Percentiles rank a stretch among this genome's conserved stretches.
Evolutionary conservation across 64 coral and sea anemone species (phyloP).

Genomic region (Montipora cactus): DNA sequence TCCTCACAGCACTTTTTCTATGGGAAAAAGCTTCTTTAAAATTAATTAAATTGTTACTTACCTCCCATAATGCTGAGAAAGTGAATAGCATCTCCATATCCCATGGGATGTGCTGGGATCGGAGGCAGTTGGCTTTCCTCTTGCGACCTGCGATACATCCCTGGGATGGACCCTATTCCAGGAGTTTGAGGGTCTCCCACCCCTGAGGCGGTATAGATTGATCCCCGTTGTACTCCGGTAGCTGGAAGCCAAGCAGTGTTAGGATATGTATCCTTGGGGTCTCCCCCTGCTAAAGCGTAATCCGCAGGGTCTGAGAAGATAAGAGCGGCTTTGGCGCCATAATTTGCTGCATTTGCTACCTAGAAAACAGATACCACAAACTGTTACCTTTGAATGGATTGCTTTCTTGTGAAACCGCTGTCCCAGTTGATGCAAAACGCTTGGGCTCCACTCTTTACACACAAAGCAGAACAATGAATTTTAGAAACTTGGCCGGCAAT

Average conservation of each 20-base stretch:
- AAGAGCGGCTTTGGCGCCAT: constrained; percentile 72
- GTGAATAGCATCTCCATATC: constrained; percentile 78
- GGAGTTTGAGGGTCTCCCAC: constrained; percentile 83
- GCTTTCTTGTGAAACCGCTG: no score
- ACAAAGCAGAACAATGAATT: no score
- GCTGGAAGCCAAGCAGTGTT: constrained; percentile 82
- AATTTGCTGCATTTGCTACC: constrained; percentile 75
- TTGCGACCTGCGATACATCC: constrained; percentile 67
- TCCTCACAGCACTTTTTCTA: no score
- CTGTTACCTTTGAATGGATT: not conserved
- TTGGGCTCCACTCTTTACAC: no score
- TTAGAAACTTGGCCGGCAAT: no score
- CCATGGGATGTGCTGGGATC: constrained; percentile 88
- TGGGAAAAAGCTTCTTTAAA: no score
- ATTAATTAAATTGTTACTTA: constrained; percentile 13
- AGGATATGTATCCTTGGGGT: constrained; percentile 60
- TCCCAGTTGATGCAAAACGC: no score
- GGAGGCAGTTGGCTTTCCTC: constrained; percentile 64
- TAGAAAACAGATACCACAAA: not conserved
- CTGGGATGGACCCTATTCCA: constrained; percentile 60
- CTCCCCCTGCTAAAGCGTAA: constrained; percentile 65
- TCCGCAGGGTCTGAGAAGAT: constrained; percentile 87
- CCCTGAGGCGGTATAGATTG: constrained; percentile 55
- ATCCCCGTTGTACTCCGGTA: constrained; percentile 70
- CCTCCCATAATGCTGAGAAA: constrained; percentile 70